These are phyloP conservation scores for Dendrophyllia cribrosa DNA, from an alignment of 64 coral and sea anemone genomes.

Conservation along the genomic window DNA sequence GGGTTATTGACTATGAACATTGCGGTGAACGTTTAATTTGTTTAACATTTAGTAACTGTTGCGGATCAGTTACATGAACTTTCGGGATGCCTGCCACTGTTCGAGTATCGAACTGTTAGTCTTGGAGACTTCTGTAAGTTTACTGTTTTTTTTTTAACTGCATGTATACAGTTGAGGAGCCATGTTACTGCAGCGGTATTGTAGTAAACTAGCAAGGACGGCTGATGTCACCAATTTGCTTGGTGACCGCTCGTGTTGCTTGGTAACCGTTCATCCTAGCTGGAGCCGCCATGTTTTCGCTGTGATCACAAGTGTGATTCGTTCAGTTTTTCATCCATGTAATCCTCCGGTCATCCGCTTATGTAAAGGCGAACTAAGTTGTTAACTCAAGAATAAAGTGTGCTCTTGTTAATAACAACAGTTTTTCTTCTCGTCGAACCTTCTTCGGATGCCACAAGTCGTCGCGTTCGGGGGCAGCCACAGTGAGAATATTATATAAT, in stretches of 20 bases:
- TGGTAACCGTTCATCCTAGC: background rate
- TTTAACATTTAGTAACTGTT: background rate
- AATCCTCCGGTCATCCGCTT: background rate
- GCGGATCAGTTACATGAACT: background rate
- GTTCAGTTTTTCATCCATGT: background rate
- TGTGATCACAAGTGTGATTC: conserved; percentile 7
- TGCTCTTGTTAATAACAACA: too few relatives aligned
- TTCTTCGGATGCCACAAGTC: too few relatives aligned
- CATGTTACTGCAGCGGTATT: conserved; percentile 20
- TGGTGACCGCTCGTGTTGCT: background rate
- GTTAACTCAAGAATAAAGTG: too few relatives aligned
- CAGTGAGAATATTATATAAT: too few relatives aligned
- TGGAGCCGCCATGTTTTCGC: background rate
- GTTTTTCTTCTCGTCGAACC: too few relatives aligned
- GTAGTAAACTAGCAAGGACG: background rate
- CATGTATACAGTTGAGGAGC: conserved; percentile 17
- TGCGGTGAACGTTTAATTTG: background rate
- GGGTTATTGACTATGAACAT: background rate
- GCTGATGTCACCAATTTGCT: background rate
- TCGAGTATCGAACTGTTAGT: background rate
- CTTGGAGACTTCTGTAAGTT: background rate
- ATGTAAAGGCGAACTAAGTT: too few relatives aligned
- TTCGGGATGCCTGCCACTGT: background rate
- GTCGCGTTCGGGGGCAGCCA: too few relatives aligned
- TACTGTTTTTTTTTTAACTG: background rate